Evolutionary conservation across 2,113 vertebrate species (phyloP).

Genomic region (Sterrhoptilus dennistouni): DNA sequence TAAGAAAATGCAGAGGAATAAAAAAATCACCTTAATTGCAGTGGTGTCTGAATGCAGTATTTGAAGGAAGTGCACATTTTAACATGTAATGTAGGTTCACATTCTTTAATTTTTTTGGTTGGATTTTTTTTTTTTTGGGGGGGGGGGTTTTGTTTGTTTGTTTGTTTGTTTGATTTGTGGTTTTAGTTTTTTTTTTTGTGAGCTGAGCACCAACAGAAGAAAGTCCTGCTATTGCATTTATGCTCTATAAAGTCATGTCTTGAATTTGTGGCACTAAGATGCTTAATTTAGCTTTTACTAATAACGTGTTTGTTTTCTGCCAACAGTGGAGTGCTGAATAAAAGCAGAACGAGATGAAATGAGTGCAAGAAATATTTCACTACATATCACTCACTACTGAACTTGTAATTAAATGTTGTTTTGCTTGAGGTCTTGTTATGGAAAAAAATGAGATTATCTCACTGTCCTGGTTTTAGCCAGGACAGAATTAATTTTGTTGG

Average conservation of each 20-base stretch:
- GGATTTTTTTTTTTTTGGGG: neutral
- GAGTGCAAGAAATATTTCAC: neutral
- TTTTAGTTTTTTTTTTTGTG: neutral
- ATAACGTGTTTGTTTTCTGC: neutral
- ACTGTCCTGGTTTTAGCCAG: neutral
- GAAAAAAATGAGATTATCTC: neutral
- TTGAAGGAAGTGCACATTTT: neutral
- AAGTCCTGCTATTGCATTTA: neutral
- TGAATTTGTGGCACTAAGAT: neutral
- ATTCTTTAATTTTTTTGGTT: neutral
- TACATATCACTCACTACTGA: neutral
- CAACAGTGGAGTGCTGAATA: neutral
- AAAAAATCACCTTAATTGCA: neutral
- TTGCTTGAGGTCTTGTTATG: neutral
- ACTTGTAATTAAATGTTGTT: neutral
- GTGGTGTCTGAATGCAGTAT: neutral
- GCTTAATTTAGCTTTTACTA: neutral
- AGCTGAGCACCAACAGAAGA: neutral
- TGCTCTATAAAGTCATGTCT: neutral
- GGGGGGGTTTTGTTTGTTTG: no score
- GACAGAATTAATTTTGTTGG: neutral
- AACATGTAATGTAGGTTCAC: neutral
- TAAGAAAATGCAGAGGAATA: neutral
- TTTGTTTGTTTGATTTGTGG: no score
- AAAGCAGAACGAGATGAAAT: neutral